Percentiles rank a stretch among this genome's conserved stretches.
Evolutionary conservation across 1,140 invertebrate genomes (phyloP).

Genomic region (Pogonomyrmex barbatus): DNA sequence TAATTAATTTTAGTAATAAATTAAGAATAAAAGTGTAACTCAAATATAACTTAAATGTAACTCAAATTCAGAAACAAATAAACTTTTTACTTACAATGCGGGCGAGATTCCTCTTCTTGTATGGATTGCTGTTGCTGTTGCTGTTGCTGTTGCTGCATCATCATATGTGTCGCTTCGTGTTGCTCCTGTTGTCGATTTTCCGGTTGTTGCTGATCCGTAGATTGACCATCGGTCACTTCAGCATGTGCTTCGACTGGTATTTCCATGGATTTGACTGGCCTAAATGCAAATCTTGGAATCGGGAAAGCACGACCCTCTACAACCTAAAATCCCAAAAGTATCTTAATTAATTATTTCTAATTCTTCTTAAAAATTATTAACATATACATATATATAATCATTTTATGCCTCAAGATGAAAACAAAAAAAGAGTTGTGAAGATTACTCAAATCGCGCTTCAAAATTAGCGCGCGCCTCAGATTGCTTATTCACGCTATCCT

Average conservation of each 20-base stretch:
- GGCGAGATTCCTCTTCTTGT: conserved; percentile 84
- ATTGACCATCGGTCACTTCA: conserved; percentile 77
- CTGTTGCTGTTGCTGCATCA: conserved; percentile 71
- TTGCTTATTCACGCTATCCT: background rate
- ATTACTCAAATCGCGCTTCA: background rate
- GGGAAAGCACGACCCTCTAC: conserved; percentile 82
- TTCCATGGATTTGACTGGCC: conserved; percentile 81
- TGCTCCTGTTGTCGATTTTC: conserved; percentile 80
- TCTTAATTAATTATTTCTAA: background rate
- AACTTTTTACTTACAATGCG: conserved; percentile 87
- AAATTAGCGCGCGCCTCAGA: background rate
- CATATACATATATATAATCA: background rate
- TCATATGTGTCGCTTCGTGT: conserved; percentile 72
- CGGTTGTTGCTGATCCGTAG: conserved; percentile 81
- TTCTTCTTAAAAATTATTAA: background rate
- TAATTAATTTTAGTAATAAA: background rate
- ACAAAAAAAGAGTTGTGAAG: background rate
- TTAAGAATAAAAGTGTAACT: background rate
- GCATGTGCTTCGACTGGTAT: conserved; percentile 81
- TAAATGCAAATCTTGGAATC: conserved; percentile 78
- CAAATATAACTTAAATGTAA: background rate
- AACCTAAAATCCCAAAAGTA: conserved; percentile 67
- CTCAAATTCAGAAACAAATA: background rate
- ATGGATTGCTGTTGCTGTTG: conserved; percentile 73
- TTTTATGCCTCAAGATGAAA: background rate